phyloP scores from a whole-genome alignment of 2,888 invertebrate genomes.

The Drosophila emarginata region DNA sequence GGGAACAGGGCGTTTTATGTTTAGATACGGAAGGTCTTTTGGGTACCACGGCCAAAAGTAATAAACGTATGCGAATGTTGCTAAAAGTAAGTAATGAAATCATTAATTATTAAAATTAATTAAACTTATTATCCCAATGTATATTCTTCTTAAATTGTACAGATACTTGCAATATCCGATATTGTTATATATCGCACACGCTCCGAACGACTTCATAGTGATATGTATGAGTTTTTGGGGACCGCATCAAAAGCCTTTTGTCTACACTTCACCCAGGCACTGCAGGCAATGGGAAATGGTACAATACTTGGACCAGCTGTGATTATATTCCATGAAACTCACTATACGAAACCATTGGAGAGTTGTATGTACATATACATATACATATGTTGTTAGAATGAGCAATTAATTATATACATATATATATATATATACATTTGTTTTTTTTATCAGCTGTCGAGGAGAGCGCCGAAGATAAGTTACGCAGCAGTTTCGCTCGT shows the following conservation, averaged over 20 bases:
- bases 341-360: constrained; percentile 87
- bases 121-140: too few species aligned
- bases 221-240: constrained; percentile 90
- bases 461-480: constrained; percentile 86
- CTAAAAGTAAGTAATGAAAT: constrained; percentile 84
- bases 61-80: constrained; percentile 85
- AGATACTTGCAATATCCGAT: constrained; percentile 91
- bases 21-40: constrained; percentile 92
- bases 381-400: neutral
- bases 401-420: neutral
- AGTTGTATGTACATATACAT: constrained; percentile 82
- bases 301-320: constrained; percentile 88
- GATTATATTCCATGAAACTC: constrained; percentile 91
- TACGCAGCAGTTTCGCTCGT: constrained; percentile 86
- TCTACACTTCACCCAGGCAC: constrained; percentile 87
- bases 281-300: constrained; percentile 78
- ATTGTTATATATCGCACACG: constrained; percentile 90
- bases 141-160: neutral
- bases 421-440: neutral
- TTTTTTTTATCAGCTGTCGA: constrained; percentile 81
- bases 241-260: constrained; percentile 89
- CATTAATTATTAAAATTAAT: neutral
- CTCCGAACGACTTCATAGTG: constrained; percentile 89
- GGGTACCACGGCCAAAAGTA: constrained; percentile 83
- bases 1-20: constrained; percentile 86